Evolutionary conservation across 2,888 invertebrate genomes (phyloP), one percentile per base, ranked within the genome.

Genomic region (Aphidius colemani): DNA sequence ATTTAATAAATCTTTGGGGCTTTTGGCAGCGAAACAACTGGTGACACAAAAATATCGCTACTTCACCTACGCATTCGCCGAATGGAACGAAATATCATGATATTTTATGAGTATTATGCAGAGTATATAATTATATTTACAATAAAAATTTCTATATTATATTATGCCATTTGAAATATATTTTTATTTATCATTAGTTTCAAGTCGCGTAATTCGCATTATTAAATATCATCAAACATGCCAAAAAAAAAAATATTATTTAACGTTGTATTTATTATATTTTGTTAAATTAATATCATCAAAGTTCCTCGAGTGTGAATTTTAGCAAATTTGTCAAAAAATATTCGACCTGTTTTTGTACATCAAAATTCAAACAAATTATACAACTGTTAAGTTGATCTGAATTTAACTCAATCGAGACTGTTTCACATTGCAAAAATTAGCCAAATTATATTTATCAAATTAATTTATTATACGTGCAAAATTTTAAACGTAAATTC

Each of bases 1-100:
- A 68, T 69, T 67, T 63, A 66, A 73, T 70, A 73, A 74, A 73
- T 71, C 70, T 70, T 58, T 61, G 59, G 13, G 64, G 50, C 57
- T 70, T 63, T 68, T 74, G 74, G 73, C 74, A 73, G 61, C 51
- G 64, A 61, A 66, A 62, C 66, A 51, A 30, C 30, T 30, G 30
- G 65, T 18, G 63, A 65, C 65, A 58, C 69, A 68, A 70, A 74
- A 71, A 72, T 74, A 72, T 65, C 69, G 10, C 53, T 63, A 53
- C 53, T 55, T 41, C 55, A 57, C 56, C 62, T 62, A 63, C 57
- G 56, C 56, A 11, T 49, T 62, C 56, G 56, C 43, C 51, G 44
- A 49, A 39, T 50, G n/a, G 39, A 49, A 39, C 57, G 57, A 44
- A 50, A 53, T 40, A 51, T 11, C 57, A 41, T 56, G 43, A 45